Conservation (phyloP, 1,140 invertebrate species). For the Vollenhovia emeryi region DNA sequence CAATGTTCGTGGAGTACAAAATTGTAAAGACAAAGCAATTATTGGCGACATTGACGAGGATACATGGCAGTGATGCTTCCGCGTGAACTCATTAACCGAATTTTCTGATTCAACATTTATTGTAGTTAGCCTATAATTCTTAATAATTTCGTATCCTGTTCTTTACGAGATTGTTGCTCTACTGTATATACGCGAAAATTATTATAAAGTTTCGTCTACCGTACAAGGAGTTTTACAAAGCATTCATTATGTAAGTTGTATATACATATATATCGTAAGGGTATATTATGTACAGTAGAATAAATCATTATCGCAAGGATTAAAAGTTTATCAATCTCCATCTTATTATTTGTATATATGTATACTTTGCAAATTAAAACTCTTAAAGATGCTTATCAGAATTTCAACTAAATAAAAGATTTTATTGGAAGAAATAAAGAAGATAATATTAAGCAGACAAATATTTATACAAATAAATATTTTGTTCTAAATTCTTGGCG, state of each 20-base stretch:
- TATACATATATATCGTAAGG: neutral
- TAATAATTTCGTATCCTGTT: neutral
- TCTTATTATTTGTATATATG: neutral
- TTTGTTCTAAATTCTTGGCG: too few species aligned
- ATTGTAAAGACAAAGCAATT: neutral
- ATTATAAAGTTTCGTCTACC: neutral
- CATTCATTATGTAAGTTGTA: neutral
- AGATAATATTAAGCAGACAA: too few species aligned
- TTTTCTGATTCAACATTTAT: neutral
- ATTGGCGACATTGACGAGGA: neutral
- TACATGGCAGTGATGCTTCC: neutral
- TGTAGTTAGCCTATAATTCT: neutral
- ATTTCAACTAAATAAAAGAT: too few species aligned
- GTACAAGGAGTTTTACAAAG: slow-evolving; percentile 1
- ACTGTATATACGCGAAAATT: neutral
- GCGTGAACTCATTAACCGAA: neutral
- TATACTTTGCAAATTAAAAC: too few species aligned
- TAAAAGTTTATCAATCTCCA: neutral
- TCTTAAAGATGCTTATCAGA: too few species aligned
- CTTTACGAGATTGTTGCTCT: neutral
- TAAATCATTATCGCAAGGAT: neutral
- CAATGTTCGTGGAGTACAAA: neutral
- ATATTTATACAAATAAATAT: too few species aligned
- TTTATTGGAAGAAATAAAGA: too few species aligned
- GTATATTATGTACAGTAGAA: neutral